phyloP scores from a whole-genome alignment of 2,888 invertebrate species.

The Dicycla oo region DNA sequence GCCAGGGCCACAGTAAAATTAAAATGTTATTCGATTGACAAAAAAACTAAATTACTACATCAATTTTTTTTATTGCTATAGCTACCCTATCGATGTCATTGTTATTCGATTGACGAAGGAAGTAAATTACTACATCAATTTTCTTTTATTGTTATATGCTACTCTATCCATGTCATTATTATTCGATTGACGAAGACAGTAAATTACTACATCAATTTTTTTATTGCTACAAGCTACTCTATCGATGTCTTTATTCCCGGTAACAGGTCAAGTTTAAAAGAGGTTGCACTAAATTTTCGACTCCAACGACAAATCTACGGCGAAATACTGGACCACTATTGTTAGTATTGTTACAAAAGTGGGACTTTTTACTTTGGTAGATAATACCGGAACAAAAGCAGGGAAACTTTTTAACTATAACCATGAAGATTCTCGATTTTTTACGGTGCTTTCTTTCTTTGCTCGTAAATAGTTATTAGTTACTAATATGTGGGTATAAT shows the following conservation, averaged over 20 bases:
- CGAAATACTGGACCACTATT: conserved; percentile 79
- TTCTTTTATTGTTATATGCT: too few relatives aligned
- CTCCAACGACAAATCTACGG: conserved; percentile 80
- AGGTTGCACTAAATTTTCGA: conserved; percentile 84
- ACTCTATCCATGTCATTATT: too few relatives aligned
- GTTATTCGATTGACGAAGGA: too few relatives aligned
- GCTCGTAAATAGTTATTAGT: background rate
- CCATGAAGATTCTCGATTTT: conserved; percentile 17
- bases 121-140: too few relatives aligned
- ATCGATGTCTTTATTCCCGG: conserved; percentile 62
- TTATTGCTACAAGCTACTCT: conserved; percentile 59
- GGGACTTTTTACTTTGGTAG: conserved; percentile 61
- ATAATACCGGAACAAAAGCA: conserved; percentile 45
- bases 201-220: too few relatives aligned
- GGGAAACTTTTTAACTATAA: conserved; percentile 27
- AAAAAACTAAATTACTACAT: too few relatives aligned
- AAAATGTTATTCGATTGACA: too few relatives aligned
- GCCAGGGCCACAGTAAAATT: too few relatives aligned
- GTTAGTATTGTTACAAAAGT: conserved; percentile 77
- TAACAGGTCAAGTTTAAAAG: conserved; percentile 85
- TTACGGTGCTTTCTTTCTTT: conserved; percentile 4
- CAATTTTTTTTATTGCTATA: too few relatives aligned
- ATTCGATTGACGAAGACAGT: too few relatives aligned
- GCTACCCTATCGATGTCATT: too few relatives aligned
- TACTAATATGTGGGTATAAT: too few relatives aligned